Conservation (phyloP, 2,888 invertebrate genomes). For the Poecilobothrus nobilitatus region DNA sequence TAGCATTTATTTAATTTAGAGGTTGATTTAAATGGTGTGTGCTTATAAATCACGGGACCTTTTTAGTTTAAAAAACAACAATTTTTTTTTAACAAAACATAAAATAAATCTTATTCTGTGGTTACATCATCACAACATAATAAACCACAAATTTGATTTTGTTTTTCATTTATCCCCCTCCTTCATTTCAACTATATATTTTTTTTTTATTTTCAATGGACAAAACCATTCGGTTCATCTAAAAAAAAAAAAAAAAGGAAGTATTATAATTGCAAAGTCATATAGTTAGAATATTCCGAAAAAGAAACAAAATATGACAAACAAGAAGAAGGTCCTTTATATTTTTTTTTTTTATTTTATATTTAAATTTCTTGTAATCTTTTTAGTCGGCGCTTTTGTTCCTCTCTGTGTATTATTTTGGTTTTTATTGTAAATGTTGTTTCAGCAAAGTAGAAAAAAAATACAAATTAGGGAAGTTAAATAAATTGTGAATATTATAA, state of each 20-base stretch:
- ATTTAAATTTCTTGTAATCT: background rate
- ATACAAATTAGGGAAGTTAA: background rate
- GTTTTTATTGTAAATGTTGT: too few relatives aligned
- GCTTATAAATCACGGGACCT: background rate
- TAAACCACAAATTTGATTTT: background rate
- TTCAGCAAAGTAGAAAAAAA: background rate
- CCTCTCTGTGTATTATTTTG: background rate
- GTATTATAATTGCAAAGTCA: too few relatives aligned
- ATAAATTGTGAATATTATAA: background rate
- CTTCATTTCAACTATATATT: too few relatives aligned
- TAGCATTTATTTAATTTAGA: background rate
- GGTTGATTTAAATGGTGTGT: background rate
- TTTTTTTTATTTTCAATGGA: too few relatives aligned
- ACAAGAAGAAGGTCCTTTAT: too few relatives aligned
- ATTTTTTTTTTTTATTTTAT: background rate
- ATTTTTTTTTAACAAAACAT: background rate
- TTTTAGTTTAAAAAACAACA: background rate
- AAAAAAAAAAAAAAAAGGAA: too few relatives aligned
- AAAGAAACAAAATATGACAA: too few relatives aligned
- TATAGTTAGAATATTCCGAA: too few relatives aligned
- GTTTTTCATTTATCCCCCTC: background rate
- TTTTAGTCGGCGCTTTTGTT: background rate
- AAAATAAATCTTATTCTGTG: background rate
- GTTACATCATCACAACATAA: constrained; percentile 6
- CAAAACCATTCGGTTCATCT: too few relatives aligned